A percentile compares a stretch with the other conserved stretches of the same genome.
Evolutionary conservation across 2,113 vertebrate genomes (phyloP).

Genomic region (Chelonoidis abingdonii): DNA sequence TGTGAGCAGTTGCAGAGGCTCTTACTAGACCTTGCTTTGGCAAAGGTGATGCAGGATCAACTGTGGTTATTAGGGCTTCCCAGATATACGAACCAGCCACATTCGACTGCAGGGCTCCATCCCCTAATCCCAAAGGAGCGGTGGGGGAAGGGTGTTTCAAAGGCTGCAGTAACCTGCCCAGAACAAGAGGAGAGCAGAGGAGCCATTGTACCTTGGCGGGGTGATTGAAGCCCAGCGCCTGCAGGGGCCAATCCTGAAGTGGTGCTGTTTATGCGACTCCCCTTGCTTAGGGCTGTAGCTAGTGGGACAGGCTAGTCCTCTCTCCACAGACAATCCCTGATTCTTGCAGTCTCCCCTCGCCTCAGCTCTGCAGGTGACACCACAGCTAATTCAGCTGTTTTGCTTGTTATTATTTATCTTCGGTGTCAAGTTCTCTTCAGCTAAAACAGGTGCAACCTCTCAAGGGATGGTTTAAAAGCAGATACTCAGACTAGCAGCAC

Average conservation of each 20-base stretch:
- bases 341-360: neutral
- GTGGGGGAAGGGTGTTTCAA: rapidly evolving
- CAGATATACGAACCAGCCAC: neutral
- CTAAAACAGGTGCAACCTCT: neutral
- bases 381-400: neutral
- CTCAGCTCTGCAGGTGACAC: neutral
- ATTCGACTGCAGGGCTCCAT: neutral
- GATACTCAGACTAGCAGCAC: neutral
- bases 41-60: neutral
- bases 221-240: neutral
- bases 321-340: neutral
- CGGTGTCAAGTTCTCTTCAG: neutral
- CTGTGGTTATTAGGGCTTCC: neutral
- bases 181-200: too few relatives aligned
- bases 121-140: neutral
- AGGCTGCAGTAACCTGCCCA: neutral
- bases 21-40: neutral
- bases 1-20: neutral
- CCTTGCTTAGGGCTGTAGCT: neutral
- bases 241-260: neutral
- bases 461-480: neutral
- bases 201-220: neutral
- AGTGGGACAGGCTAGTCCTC: neutral
- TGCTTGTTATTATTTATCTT: neutral
- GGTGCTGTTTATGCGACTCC: neutral